phyloP scores from a whole-genome alignment of 2,888 invertebrate species.

The Caenorhabditis plicata region DNA sequence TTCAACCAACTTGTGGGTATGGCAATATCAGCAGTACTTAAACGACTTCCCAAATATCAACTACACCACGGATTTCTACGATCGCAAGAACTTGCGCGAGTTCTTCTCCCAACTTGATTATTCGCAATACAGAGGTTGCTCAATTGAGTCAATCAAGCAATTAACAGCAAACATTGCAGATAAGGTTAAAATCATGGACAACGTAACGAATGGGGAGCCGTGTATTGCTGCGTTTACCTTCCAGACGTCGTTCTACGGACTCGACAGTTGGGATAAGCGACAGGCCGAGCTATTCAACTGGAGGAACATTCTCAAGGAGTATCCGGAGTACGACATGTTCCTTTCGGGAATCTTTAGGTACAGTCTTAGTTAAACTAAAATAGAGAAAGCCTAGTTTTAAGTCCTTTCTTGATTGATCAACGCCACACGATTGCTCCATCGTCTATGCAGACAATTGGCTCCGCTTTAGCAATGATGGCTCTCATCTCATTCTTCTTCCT shows the following conservation, averaged over 20 bases:
- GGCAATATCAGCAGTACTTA: constrained; percentile 63
- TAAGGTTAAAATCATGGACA: constrained; percentile 57
- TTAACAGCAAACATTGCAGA: constrained; percentile 32
- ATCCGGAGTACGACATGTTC: constrained; percentile 62
- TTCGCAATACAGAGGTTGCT: constrained; percentile 55
- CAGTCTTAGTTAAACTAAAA: too few relatives aligned
- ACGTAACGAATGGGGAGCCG: constrained; percentile 57
- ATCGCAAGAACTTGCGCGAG: constrained; percentile 54
- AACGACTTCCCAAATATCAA: constrained; percentile 63
- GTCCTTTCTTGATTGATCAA: constrained; percentile 64
- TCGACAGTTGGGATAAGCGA: constrained; percentile 64
- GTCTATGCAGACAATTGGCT: constrained; percentile 63
- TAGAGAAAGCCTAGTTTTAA: too few relatives aligned
- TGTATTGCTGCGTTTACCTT: constrained; percentile 62
- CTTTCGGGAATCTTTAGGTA: constrained; percentile 62
- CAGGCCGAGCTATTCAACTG: constrained; percentile 64
- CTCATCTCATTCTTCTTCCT: constrained; percentile 63
- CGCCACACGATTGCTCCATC: constrained; percentile 64
- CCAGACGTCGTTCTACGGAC: constrained; percentile 64
- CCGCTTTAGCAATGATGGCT: constrained; percentile 61
- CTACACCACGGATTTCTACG: constrained; percentile 61
- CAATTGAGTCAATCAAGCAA: neutral
- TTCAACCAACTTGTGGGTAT: constrained; percentile 57
- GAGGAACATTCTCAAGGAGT: constrained; percentile 59
- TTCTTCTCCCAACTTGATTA: constrained; percentile 64